Evolutionary conservation across 2,888 invertebrate genomes (phyloP), one percentile per base, ranked within the genome.

Genomic region (Fragum whitleyi): DNA sequence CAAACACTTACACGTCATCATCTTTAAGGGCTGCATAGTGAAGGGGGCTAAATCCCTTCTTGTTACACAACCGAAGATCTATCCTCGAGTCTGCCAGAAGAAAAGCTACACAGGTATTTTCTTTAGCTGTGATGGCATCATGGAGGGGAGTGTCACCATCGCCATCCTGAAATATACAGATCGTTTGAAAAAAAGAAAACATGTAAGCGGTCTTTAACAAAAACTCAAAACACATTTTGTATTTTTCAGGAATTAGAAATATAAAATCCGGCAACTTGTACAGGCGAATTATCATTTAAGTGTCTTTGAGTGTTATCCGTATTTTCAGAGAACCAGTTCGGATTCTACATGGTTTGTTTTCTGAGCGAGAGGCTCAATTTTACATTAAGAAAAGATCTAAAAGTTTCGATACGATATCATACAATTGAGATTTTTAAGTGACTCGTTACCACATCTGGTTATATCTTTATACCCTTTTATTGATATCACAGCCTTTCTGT

Each of bases 91-190:
- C 95, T 89, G 94, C 95, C 88, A 96, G 96, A 1, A 97, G 94
- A 70, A 96, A 93, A 82, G 96, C 96, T 11, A 97, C 95, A 32
- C 97, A 96, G 87, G 96, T 96, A 6, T 95, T 94, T 84, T 96
- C 96, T 86, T 96, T 96, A 90, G 96, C 97, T 70, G 80, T 96
- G 28, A 97, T 97, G 1, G 97, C 97, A 93, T 97, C 97, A 90
- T 97, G 97, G 21, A 97, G 93, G 0, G 97, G 96, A 0, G 97
- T 97, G 91, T 97, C 97, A 0, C 96, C 96, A 90, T 96, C 96
- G 0, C 95, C 95, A 93, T 97, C 96, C 94, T 96, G 92, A 29
- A 9, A 61, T 19, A 14, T 59, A n/a, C n/a, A n/a, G n/a, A n/a
- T n/a, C n/a, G n/a, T n/a, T n/a, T n/a, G n/a, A n/a, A 21, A 21